A percentile compares a stretch with the other conserved stretches of the same genome.
Evolutionary conservation across 2,888 invertebrate genomes (phyloP).

Genomic region (Carabus problematicus): DNA sequence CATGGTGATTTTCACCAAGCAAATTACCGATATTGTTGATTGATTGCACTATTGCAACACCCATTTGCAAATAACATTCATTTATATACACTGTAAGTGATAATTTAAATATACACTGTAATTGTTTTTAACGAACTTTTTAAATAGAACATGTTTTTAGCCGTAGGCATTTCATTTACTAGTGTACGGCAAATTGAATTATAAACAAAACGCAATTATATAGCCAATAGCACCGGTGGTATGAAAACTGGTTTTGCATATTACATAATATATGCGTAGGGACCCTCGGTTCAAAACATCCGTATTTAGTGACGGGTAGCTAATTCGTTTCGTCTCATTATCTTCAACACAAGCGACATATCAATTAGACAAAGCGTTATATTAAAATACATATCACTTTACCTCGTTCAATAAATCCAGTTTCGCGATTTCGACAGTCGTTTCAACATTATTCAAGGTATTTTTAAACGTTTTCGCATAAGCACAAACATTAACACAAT

Average conservation of each 20-base stretch:
- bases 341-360: constrained; percentile 22
- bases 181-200: neutral
- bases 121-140: neutral
- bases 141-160: neutral
- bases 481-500: too few relatives aligned
- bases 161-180: neutral
- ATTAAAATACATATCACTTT: neutral
- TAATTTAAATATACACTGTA: constrained; percentile 9
- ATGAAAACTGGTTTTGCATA: constrained; percentile 21
- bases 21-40: constrained; percentile 40
- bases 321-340: constrained; percentile 37
- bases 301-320: constrained; percentile 33
- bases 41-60: constrained; percentile 31
- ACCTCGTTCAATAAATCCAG: too few relatives aligned
- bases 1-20: constrained; percentile 38
- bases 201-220: constrained; percentile 17
- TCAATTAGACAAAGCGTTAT: constrained; percentile 32
- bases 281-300: constrained; percentile 7
- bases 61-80: neutral
- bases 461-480: too few relatives aligned
- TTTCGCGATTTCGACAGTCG: too few relatives aligned
- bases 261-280: constrained; percentile 8
- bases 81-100: neutral
- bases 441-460: too few relatives aligned
- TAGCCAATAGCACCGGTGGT: neutral